Conservation (phyloP, 2,113 vertebrate genomes). For the Dasypus novemcinctus region DNA sequence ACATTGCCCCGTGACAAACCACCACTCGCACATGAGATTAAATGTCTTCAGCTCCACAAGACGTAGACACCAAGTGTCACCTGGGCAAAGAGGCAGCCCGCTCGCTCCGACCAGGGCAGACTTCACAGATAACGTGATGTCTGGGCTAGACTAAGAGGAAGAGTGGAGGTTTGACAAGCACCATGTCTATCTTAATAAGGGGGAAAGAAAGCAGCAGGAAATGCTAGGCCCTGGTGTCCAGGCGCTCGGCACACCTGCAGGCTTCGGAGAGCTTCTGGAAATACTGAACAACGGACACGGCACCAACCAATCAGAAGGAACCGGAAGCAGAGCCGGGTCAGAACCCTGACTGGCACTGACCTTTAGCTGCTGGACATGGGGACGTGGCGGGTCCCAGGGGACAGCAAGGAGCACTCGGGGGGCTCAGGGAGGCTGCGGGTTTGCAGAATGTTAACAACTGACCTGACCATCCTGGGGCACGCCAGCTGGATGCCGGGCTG, state of each 20-base stretch:
- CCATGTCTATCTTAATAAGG: neutral
- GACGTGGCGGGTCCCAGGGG: neutral
- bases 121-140: neutral
- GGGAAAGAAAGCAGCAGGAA: neutral
- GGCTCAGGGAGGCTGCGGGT: neutral
- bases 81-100: neutral
- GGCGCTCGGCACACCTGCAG: neutral
- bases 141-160: neutral
- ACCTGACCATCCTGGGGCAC: fast-evolving
- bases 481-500: neutral
- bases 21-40: neutral
- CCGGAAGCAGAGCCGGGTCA: too few species aligned
- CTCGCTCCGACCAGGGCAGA: neutral
- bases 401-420: too few species aligned
- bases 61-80: neutral
- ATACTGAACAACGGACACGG: neutral
- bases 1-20: neutral
- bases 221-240: neutral
- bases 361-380: neutral
- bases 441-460: neutral
- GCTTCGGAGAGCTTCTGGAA: neutral
- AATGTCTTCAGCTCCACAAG: neutral
- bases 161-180: neutral
- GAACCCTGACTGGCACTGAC: neutral
- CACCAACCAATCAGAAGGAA: too few species aligned